Base-by-base conservation (phyloP, 2,113 vertebrate genomes). In the Lophochroa leadbeateri region DNA sequence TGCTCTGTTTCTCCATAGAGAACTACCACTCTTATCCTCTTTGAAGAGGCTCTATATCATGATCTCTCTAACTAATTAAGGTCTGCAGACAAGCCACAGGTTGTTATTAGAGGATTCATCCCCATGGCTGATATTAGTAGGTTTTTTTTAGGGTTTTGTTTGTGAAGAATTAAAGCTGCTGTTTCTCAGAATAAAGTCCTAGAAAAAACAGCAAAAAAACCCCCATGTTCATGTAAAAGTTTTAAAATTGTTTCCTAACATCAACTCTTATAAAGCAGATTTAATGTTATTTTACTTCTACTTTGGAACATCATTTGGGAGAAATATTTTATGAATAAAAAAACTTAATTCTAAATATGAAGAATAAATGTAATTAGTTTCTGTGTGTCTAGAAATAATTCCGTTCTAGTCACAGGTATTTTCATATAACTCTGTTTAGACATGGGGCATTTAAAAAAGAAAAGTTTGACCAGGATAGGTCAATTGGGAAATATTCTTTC, bases 11-110 rank as follows among this genome's bases (percentile, higher is more conserved):
- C 97, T 97, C 97, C 84, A 79, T 80, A 72, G 97, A 98, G 96
- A 97, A 92, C 97, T 97, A 97, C 98, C 97, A 97, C 97, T 98
- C 96, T 97, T 93, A 86, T 27, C 93, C 94, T 95, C 81, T 96
- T 92, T 98, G 97, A 97, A 98, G 98, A 98, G 98, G 91, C 96
- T 98, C 96, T 97, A 76, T 98, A 98, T 97, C 98, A 98, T 98
- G 98, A 98, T 98, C 98, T 98, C 97, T 98, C 97, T 94, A 97
- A 97, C 98, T 98, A 98, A 98, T 98, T 98, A 98, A 92, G 97
- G 97, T 94, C 97, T 8, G 75, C 97, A 96, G 96, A 83, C 96
- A 97, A 98, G 98, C 98, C 97, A 98, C 98, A 98, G 98, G 98
- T 98, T 98, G 97, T 96, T 95, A 91, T 3, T 3, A 97, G 93